Base-by-base conservation (phyloP, 2,113 vertebrate genomes). In the Myotis lucifugus region DNA sequence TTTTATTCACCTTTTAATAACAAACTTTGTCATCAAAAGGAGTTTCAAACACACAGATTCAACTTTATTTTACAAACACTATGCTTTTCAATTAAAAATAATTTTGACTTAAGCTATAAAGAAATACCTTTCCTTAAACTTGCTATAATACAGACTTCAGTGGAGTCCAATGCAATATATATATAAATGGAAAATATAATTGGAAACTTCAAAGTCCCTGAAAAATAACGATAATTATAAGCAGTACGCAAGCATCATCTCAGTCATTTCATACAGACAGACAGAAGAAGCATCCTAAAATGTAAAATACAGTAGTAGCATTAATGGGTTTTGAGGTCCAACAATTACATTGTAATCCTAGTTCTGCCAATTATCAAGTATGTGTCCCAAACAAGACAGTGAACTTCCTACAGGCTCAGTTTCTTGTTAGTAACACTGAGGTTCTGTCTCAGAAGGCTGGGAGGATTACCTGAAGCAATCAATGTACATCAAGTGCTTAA, bases 41-140 rank as follows among this genome's bases (percentile, higher is more conserved):
- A 96, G 19, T 77, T 91, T 82, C 12, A 13, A 85, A 8, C 7
- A 81, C 15, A 15, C 13, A 83, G n/a, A 94, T 19, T 78, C 19
- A 92, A 46, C 23, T 50, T 50, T 37, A 82, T 92, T 42, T 50
- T 69, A 92, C 59, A 91, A 50, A 72, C 21, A 85, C 7, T 79
- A 21, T 93, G 27, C 11, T 91, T 93, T n/a, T 93, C n/a, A 96
- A 72, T 32, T 90, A 18, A 76, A 93, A 86, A 52, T 87, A 86
- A 92, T 81, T 94, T 96, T 96, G 52, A 96, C n/a, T 89, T 54
- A 89, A n/a, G 12, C 46, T 73, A 37, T 46, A 85, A 67, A 56
- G 42, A 83, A 91, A 77, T 29, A 82, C 34, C 19, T 67, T 61
- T 25, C 3, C 34, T n/a, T 46, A 95, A 61, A 94, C 8, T 50